Base-by-base conservation (phyloP, 2,797 vertebrate genomes). In the Melopsittacus undulatus region DNA sequence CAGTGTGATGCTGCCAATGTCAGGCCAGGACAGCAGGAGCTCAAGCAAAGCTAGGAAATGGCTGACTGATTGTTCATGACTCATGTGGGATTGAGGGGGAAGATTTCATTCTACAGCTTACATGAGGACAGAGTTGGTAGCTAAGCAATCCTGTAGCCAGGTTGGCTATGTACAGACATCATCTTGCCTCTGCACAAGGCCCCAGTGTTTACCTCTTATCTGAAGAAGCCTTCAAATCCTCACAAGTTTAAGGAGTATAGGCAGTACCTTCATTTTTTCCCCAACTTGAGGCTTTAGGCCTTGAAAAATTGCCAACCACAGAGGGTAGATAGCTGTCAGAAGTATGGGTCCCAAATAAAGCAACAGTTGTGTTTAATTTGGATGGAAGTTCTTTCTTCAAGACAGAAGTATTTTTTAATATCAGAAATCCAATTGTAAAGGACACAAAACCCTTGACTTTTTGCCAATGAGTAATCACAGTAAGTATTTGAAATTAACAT, bases 391-490 rank as follows among this genome's bases (percentile, higher is more conserved):
- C 38, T 61, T 81, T 64, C 36, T 67, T 86, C 43, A 70, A 89
- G 42, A n/a, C 8, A n/a, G 10, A 73, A 64, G 20, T 42, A 49
- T 52, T 59, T 77, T 82, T 86, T 85, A 57, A 9, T 46, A 32
- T 29, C 69, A 86, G 46, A 92, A 80, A 61, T 45, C 19, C 45
- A 84, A 48, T 12, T 73, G 70, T 19, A 32, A 83, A 11, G 23
- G 63, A 80, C 7, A 8, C 59, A 73, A 67, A 86, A 87, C 66
- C 51, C 43, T 13, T 13, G 67, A 57, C 68, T 87, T 27, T 36
- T 84, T 85, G 49, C 51, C 83, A 84, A 30, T 70, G 80, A 86
- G 69, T 75, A 85, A 88, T 42, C 9, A 4, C 72, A 86, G 52
- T 12, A 90, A 81, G 83, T 43, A 90, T 93, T 26, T 8, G 2